phyloP scores from a whole-genome alignment of 2,113 vertebrate species.

The Lasiurus borealis region DNA sequence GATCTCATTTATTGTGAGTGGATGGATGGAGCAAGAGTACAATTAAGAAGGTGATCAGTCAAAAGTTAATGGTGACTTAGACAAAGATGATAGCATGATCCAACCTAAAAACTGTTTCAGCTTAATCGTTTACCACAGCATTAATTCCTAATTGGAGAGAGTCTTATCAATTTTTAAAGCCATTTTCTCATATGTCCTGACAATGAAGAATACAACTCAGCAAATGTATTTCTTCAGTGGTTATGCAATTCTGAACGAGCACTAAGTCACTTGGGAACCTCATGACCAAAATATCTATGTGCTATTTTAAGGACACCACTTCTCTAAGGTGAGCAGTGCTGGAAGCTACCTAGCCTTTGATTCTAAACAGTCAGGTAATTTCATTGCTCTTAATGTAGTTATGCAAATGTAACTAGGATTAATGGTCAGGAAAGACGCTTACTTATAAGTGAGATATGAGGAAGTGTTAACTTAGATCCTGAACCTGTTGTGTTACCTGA shows the following conservation, averaged over 20 bases:
- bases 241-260: not conserved
- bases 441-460: not conserved
- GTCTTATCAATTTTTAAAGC: constrained; percentile 28
- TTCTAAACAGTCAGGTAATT: constrained; percentile 9
- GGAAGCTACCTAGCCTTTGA: not conserved
- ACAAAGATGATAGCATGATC: not conserved
- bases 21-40: not conserved
- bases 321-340: not conserved
- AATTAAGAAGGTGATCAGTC: not conserved
- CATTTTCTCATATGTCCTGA: not conserved
- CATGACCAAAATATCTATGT: not conserved
- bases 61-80: not conserved
- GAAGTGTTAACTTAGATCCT: not conserved
- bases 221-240: not conserved
- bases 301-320: not conserved
- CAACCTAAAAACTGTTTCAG: not conserved
- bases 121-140: not conserved
- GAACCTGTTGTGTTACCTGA: not conserved
- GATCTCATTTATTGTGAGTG: not conserved
- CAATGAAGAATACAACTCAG: not conserved
- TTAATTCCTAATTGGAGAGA: not conserved
- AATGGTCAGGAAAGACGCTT: not conserved
- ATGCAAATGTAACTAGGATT: not conserved
- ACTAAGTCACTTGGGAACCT: not conserved
- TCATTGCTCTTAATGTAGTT: constrained; percentile 16